phyloP scores from a whole-genome alignment of 2,113 vertebrate species.

The Acanthisitta chloris region DNA sequence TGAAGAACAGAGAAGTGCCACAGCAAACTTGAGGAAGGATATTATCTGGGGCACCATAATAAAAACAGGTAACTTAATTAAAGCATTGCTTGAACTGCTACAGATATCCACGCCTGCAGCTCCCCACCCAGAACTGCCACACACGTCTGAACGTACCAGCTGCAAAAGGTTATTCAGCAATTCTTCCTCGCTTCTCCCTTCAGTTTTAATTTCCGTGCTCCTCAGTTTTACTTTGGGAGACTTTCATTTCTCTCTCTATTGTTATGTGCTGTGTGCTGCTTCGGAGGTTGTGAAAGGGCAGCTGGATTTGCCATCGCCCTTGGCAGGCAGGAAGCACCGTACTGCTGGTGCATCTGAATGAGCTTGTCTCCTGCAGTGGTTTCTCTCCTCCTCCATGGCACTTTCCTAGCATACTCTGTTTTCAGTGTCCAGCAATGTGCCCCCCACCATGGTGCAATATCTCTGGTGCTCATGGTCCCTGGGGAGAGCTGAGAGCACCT shows the following conservation, averaged over 20 bases:
- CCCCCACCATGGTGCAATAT: accelerated
- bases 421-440: background rate
- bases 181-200: background rate
- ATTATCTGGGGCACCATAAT: background rate
- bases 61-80: background rate
- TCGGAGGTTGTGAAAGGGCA: background rate
- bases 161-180: background rate
- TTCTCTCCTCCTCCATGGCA: background rate
- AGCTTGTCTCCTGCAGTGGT: background rate
- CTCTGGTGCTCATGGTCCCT: accelerated
- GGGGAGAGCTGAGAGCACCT: background rate
- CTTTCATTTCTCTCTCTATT: background rate
- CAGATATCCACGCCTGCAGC: background rate
- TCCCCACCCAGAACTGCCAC: background rate
- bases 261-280: background rate
- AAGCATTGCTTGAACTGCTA: background rate
- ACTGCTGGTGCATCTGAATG: background rate
- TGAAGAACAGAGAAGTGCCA: background rate
- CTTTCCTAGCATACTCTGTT: background rate
- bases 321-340: background rate
- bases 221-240: background rate
- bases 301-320: background rate
- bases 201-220: background rate
- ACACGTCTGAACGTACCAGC: background rate
- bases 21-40: background rate